These are phyloP conservation scores for Diorhabda elongata DNA, from an alignment of 1,140 invertebrate species.

Conservation along the genomic window DNA sequence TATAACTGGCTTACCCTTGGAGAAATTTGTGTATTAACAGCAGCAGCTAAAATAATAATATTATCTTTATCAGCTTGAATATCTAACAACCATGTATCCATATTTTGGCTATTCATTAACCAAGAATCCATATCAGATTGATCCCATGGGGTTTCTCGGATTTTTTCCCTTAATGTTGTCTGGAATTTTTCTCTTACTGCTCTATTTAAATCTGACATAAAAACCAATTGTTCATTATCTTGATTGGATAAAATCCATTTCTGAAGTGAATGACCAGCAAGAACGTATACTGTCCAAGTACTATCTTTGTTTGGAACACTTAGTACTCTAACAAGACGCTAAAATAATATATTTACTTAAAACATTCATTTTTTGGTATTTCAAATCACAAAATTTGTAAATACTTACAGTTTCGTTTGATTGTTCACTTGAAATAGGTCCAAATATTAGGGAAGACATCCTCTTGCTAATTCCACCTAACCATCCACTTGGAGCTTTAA, in stretches of 20 bases:
- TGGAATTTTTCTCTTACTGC: slow-evolving; percentile 59
- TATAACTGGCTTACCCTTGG: slow-evolving; percentile 45
- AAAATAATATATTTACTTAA: slow-evolving; percentile 31
- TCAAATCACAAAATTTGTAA: background rate
- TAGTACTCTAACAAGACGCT: slow-evolving; percentile 61
- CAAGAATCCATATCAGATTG: slow-evolving; percentile 23
- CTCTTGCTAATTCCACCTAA: slow-evolving; percentile 80
- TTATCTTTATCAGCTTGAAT: slow-evolving; percentile 63
- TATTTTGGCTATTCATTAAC: slow-evolving; percentile 39
- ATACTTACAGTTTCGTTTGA: slow-evolving; percentile 68
- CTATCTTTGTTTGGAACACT: slow-evolving; percentile 47
- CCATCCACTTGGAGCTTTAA: slow-evolving; percentile 78
- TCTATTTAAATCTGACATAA: slow-evolving; percentile 61
- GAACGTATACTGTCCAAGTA: slow-evolving; percentile 58
- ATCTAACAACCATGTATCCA: slow-evolving; percentile 62
- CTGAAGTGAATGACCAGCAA: slow-evolving; percentile 64
- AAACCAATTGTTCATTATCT: slow-evolving; percentile 58
- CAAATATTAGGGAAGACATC: slow-evolving; percentile 85
- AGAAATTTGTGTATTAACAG: slow-evolving; percentile 60
- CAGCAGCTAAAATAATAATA: slow-evolving; percentile 69
- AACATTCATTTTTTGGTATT: background rate
- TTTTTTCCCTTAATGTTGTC: slow-evolving; percentile 56
- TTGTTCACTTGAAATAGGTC: slow-evolving; percentile 65
- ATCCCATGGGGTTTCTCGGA: slow-evolving; percentile 60
- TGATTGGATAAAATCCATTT: slow-evolving; percentile 57